Base-by-base conservation (phyloP, 2,888 invertebrate species). In the Cataglyphis livida region DNA sequence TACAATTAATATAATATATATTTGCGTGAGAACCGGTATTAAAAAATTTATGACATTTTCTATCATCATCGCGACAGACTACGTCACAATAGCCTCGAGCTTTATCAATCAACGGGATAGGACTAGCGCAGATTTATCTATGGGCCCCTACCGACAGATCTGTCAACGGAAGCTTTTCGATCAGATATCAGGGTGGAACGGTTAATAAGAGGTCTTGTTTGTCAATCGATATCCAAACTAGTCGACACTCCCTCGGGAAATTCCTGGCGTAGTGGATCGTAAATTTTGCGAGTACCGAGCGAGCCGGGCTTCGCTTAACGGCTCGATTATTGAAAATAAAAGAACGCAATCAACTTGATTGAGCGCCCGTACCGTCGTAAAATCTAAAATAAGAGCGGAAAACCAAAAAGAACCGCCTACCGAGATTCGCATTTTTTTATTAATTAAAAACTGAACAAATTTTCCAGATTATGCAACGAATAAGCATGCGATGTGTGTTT, bases 171-270 rank as follows among this genome's bases (percentile, higher is more conserved):
- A 12, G 59, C 59, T 66, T 66, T 68, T 64, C 78, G 62, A 68
- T 73, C 74, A 81, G 70, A 76, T 71, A 71, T 83, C 76, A 64
- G 68, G 57, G 15, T 76, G 41, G 70, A 70, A 18, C 38, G 21
- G 59, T 75, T 85, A 86, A 87, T 85, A 84, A 81, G 82, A 82
- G 68, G 64, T 28, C 41, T 48, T 70, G 84, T 87, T 90, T 89
- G 88, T 89, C 90, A 89, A 90, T 91, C 89, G 89, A 88, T 87
- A 88, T 89, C 64, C 61, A 75, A 73, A 85, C 62, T 71, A 61
- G 62, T 28, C 64, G 74, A 32, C 25, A 41, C 12, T 32, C 66
- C 51, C 76, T 38, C 44, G 62, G 75, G 76, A 71, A 84, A 81
- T 81, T 73, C 51, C 82, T 76, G 38, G 48, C 44, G 28, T 75